Evolutionary conservation across 2,888 invertebrate genomes (phyloP), one percentile per base, ranked within the genome.

Genomic region (Julus scanicus): DNA sequence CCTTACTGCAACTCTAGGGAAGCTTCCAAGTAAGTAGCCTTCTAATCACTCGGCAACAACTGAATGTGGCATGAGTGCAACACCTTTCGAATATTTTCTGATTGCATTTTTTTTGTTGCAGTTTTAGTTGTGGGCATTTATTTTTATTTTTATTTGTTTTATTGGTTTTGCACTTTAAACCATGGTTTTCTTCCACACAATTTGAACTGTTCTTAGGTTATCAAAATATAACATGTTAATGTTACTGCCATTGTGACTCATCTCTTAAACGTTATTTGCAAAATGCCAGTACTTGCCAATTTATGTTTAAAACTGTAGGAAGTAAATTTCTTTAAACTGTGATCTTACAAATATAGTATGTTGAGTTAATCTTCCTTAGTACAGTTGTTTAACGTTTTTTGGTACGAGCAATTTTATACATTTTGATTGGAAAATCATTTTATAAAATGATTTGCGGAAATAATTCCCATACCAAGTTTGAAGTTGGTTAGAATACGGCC

Each of bases 21-120:
- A 87, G 88, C 89, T 53, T 89, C 89, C 80, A 89, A 89, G 89
- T 89, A 88, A 89, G 89, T 89, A 89, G 53, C 57, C 29, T 15
- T 57, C 63, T 87, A 63, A 63, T 71, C 49, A 86, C 86, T 44
- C 49, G 44, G 39, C 86, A 86, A 86, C 49, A 20, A 44, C 2
- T 86, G 17, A 48, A 37, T 86, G 44, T 86, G 63, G 63, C 63
- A 63, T 63, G 63, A 63, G 63, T 63, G 63, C 63, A 63, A 63
- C 44, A 44, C 15, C 39, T 84, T 40, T 37, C 44, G 2, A 83
- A 37, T 84, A 37, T 20, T 84, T 44, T 86, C 44, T 11, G 20
- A 48, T 48, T 86, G 48, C 49, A 86, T 86, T 48, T 86, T 40
- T 20, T 86, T 13, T 15, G 49, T 53, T 44, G 44, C 44, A 44